phyloP scores from a whole-genome alignment of 1,140 invertebrate species.

The Cherax quadricarinatus region DNA sequence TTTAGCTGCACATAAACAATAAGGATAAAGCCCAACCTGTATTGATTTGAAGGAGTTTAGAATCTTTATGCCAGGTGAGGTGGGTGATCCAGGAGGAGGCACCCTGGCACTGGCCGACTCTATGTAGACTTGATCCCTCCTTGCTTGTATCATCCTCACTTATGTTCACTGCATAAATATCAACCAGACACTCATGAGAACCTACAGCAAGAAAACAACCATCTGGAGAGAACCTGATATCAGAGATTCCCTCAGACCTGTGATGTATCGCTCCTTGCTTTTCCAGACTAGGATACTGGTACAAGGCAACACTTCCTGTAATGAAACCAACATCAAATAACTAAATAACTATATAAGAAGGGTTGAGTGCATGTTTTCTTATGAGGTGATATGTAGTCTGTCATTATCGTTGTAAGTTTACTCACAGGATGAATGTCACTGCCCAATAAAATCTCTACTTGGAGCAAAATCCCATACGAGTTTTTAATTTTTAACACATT shows the following conservation, averaged over 20 bases:
- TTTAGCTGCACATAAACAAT: too few species aligned
- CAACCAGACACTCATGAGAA: conserved; percentile 69
- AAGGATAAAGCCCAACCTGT: conserved; percentile 33
- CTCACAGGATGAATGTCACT: too few species aligned
- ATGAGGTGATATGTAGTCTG: too few species aligned
- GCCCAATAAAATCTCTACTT: too few species aligned
- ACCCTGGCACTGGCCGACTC: conserved; percentile 64
- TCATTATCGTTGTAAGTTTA: too few species aligned
- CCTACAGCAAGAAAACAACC: conserved; percentile 68
- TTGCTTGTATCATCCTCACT: conserved; percentile 57
- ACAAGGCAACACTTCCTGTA: conserved; percentile 65
- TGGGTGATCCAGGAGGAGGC: conserved; percentile 70
- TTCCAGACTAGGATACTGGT: conserved; percentile 51
- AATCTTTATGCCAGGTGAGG: conserved; percentile 68
- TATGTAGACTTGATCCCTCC: conserved; percentile 54
- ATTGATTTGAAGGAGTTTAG: conserved; percentile 62
- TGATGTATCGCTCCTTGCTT: conserved; percentile 65
- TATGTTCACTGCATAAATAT: conserved; percentile 69
- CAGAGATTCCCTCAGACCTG: conserved; percentile 62
- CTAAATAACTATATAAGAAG: background rate
- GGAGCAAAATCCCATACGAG: too few species aligned
- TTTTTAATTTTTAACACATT: too few species aligned
- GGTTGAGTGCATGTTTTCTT: too few species aligned
- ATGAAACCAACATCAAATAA: background rate
- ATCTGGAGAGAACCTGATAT: conserved; percentile 69